Evolutionary conservation across 2,888 invertebrate genomes (phyloP), one percentile per base, ranked within the genome.

Genomic region (Nudaria mundana): DNA sequence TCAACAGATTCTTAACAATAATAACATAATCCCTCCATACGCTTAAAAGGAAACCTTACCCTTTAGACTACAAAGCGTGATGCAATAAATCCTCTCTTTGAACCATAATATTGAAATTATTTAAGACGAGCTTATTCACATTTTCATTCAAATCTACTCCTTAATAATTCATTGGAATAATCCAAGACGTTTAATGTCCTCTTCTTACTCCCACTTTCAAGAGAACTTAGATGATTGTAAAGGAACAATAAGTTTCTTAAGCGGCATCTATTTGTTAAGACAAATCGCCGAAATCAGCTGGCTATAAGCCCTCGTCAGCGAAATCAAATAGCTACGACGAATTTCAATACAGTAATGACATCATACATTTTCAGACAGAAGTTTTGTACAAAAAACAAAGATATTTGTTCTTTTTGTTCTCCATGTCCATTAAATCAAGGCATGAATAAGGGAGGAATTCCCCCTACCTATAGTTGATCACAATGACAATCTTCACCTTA

Each of bases 291-390:
- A 44, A 56, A 62, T 66, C 54, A 56, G 53, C 45, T 47, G 50
- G 45, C 33, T 53, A 51, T 48, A 52, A 52, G 48, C 46, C 42
- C 47, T 51, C 56, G 56, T 66, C 68, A 62, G 68, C 56, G 37
- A 46, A 63, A 56, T 64, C 60, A 62, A 65, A 52, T 52, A 26
- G 49, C 52, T 49, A 52, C 49, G 52, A 31, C 44, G 51, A 49
- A 66, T 66, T 63, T 66, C 53, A 59, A 63, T 54, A 50, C 48
- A 60, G 41, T 8, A 3, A 23, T 20, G 32, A 14, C 26, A 36
- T 15, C 45, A 41, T 16, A 29, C 6, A 49, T 6, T 8, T 11
- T 20, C 22, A 3, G 0, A 0, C 56, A 59, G 61, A 50, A 52
- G 35, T 24, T 31, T 3, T 23, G 16, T 2, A 10, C 2, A 3